These are phyloP conservation scores for Chironomus tepperi DNA, from an alignment of 1,140 invertebrate genomes.

Conservation along the genomic window DNA sequence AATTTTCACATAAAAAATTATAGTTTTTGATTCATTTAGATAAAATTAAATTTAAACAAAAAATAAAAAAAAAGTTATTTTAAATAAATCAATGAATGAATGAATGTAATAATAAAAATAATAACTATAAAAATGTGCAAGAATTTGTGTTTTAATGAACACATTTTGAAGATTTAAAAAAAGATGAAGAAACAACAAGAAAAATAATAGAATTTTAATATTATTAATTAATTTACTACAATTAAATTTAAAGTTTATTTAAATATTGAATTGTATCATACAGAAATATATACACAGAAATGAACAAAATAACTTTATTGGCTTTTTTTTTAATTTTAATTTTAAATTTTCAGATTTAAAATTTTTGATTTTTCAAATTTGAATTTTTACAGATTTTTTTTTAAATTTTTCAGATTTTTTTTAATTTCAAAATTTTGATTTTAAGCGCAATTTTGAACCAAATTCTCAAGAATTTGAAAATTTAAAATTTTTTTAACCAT, in stretches of 20 bases:
- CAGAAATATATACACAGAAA: conserved; percentile 15
- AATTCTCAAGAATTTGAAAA: too few species aligned
- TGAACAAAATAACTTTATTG: background rate
- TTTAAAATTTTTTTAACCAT: too few species aligned
- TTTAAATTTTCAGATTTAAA: background rate
- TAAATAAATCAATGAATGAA: background rate
- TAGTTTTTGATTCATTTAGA: too few species aligned
- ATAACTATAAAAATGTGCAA: conserved; percentile 17
- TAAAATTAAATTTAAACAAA: background rate
- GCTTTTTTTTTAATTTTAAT: conserved; percentile 16
- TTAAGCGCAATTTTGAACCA: too few species aligned
- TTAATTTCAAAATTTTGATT: too few species aligned
- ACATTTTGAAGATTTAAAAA: background rate
- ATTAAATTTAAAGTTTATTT: conserved; percentile 21
- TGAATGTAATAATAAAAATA: background rate
- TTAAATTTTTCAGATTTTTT: too few species aligned
- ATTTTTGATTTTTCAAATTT: too few species aligned
- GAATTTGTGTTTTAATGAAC: background rate
- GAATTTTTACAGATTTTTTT: background rate
- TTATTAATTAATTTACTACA: conserved; percentile 15
- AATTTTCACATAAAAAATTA: too few species aligned
- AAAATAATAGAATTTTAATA: conserved; percentile 7
- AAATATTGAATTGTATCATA: conserved; percentile 21
- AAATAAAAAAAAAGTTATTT: background rate
- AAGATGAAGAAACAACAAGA: background rate